phyloP scores from a whole-genome alignment of 2,888 invertebrate genomes.

The Flexamia atlantica region DNA sequence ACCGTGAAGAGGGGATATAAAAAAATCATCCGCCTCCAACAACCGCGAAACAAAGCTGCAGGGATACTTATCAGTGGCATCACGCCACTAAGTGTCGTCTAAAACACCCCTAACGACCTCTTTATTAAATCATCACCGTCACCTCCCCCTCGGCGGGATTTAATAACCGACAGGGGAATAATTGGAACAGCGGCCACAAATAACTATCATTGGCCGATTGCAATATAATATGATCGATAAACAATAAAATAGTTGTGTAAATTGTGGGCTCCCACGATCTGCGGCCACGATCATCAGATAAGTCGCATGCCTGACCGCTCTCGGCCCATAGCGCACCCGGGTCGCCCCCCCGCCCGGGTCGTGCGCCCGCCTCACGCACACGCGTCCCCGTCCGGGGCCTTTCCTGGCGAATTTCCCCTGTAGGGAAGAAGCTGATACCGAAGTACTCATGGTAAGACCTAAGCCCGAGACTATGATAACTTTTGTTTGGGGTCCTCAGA shows the following conservation, averaged over 20 bases:
- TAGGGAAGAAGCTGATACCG: too few species aligned
- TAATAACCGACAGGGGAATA: conserved; percentile 40
- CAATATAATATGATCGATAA: conserved; percentile 57
- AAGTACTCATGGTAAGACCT: too few species aligned
- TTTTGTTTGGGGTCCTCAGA: too few species aligned
- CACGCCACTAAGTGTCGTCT: too few species aligned
- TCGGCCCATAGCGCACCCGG: conserved; percentile 10
- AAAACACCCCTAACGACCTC: neutral
- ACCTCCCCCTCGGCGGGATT: neutral
- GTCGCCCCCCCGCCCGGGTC: neutral
- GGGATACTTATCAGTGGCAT: too few species aligned
- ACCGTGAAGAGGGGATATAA: too few species aligned
- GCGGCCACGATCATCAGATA: conserved; percentile 42
- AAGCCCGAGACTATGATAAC: too few species aligned
- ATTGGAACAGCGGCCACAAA: conserved; percentile 43
- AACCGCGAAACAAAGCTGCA: too few species aligned
- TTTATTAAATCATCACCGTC: conserved; percentile 25
- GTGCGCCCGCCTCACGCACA: conserved; percentile 3
- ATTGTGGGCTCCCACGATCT: conserved; percentile 59
- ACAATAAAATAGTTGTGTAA: conserved; percentile 59
- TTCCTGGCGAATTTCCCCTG: too few species aligned
- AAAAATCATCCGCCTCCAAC: too few species aligned
- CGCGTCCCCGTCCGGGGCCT: too few species aligned
- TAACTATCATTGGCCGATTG: conserved; percentile 56
- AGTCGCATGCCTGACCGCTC: conserved; percentile 11